phyloP scores from a whole-genome alignment of 2,888 invertebrate genomes.

The Diarsia brunnea region DNA sequence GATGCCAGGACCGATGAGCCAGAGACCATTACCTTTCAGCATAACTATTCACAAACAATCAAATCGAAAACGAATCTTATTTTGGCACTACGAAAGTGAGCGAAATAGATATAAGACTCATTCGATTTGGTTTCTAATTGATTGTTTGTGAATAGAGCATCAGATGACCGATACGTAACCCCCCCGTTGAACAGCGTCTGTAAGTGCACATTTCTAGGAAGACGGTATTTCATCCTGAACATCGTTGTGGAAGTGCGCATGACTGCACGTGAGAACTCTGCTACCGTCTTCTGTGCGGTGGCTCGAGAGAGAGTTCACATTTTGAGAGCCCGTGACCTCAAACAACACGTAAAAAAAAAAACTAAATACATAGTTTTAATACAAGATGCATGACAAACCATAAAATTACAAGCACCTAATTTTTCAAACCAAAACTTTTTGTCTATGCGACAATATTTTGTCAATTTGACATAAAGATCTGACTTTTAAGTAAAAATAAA shows the following conservation, averaged over 20 bases:
- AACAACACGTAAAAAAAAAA: not conserved
- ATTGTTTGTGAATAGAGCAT: no score
- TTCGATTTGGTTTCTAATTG: no score
- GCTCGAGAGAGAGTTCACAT: no score
- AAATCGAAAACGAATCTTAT: no score
- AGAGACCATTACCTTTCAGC: no score
- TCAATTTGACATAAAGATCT: constrained; percentile 24
- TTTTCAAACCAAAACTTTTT: not conserved
- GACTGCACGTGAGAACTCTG: no score
- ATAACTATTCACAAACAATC: no score
- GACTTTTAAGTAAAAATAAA: not conserved
- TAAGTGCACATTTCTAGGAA: not conserved
- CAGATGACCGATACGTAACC: not conserved
- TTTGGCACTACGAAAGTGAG: no score
- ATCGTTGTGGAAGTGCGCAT: not conserved
- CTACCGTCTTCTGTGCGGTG: no score
- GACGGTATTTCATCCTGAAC: not conserved
- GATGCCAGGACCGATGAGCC: no score
- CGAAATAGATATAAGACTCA: no score
- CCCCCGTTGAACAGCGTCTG: not conserved
- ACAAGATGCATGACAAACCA: not conserved
- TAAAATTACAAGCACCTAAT: not conserved
- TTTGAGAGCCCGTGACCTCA: not conserved
- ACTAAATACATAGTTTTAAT: not conserved
- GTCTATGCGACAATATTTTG: not conserved